A percentile compares a stretch with the other conserved stretches of the same genome.
These are phyloP conservation scores for Neoseiulus cucumeris DNA, from an alignment of 1,140 invertebrate species.

Conservation along the genomic window DNA sequence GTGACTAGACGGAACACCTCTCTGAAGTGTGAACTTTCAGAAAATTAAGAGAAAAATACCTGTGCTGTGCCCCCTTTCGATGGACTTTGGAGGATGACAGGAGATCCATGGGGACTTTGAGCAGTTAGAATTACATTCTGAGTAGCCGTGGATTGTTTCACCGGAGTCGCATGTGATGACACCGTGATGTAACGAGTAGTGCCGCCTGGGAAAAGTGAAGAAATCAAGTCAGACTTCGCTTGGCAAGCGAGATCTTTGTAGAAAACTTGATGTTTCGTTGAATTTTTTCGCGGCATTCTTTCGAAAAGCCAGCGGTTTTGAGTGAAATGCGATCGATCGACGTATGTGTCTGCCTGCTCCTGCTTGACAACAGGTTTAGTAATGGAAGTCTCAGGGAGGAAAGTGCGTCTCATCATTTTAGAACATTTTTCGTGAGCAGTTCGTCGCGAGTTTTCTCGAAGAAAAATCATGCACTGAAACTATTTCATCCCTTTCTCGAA, in stretches of 20 bases:
- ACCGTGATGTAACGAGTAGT: slow-evolving; percentile 7
- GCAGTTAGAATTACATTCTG: neutral
- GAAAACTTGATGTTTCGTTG: neutral
- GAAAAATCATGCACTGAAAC: no score
- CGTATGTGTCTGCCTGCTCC: no score
- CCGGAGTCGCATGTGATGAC: slow-evolving; percentile 1
- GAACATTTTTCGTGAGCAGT: no score
- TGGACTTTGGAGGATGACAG: neutral
- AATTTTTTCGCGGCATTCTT: neutral
- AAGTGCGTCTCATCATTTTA: no score
- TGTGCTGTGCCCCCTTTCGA: neutral
- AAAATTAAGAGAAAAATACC: no score
- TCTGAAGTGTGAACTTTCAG: no score
- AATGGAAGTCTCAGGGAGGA: no score
- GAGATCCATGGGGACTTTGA: neutral
- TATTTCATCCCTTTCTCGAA: no score
- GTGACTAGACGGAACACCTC: no score
- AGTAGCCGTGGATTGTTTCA: neutral
- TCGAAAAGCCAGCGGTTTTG: neutral
- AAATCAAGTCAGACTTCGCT: neutral
- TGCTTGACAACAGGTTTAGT: no score
- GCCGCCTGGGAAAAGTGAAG: neutral
- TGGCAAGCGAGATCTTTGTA: neutral
- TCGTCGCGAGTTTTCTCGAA: no score
- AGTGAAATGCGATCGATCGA: neutral